phyloP scores from a whole-genome alignment of 2,113 vertebrate genomes.

The Rhynchopsitta pachyrhyncha region DNA sequence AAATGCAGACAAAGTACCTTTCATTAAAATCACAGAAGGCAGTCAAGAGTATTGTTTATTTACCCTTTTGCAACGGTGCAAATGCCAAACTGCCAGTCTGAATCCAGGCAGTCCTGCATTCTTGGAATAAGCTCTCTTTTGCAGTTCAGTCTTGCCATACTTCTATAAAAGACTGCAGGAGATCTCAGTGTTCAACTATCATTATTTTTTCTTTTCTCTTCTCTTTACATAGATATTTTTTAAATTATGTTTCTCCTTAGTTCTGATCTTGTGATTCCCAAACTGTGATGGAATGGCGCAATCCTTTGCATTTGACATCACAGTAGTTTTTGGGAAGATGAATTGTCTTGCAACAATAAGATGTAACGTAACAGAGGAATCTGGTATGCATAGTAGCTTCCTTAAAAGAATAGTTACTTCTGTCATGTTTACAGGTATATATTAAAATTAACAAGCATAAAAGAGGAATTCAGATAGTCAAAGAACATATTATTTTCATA shows the following conservation, averaged over 20 bases:
- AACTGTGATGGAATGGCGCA: background rate
- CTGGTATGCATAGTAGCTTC: background rate
- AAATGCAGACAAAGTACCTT: slow-evolving; percentile 35
- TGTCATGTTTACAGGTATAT: background rate
- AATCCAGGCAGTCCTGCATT: background rate
- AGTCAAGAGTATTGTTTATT: slow-evolving; percentile 42
- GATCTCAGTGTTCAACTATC: background rate
- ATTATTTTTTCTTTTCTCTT: background rate
- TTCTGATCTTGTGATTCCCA: background rate
- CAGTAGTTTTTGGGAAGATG: background rate
- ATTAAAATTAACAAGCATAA: background rate
- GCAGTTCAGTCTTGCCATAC: background rate
- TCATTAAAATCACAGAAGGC: slow-evolving; percentile 59
- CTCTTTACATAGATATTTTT: background rate
- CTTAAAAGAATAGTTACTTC: background rate
- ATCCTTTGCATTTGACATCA: background rate
- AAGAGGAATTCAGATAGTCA: background rate
- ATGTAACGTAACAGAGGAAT: background rate
- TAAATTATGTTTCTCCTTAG: background rate
- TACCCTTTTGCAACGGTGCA: background rate
- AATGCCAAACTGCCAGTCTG: background rate
- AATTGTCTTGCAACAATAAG: background rate
- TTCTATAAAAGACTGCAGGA: background rate
- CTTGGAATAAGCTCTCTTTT: background rate
- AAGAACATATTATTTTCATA: background rate